Base-by-base conservation (phyloP, 2,888 invertebrate genomes). In the Kryphioiulus occultus region DNA sequence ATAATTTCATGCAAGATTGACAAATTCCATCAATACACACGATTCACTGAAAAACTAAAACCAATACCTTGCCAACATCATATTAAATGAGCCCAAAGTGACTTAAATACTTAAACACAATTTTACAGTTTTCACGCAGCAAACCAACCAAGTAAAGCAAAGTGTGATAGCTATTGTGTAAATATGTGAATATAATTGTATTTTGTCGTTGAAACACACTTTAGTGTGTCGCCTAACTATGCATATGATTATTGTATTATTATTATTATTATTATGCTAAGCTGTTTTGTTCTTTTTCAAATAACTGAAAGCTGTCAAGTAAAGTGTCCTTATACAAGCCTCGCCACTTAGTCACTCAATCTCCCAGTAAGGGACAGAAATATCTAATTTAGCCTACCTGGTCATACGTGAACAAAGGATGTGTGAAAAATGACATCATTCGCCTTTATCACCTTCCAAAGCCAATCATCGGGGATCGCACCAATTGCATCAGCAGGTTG, bases 101-200 rank as follows among this genome's bases (percentile, higher is more conserved):
- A 78, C 78, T 68, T 68, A 68, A 68, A 68, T 68, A 12, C 68
- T 22, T 22, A 78, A 78, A 78, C 15, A 30, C 78, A 78, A 78
- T 78, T 78, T 30, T 78, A 30, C 15, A 30, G 78, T 78, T 78
- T 59, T 78, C 78, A 78, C 78, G 30, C 78, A 30, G 17, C 30
- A 78, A 78, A 78, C 15, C 30, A 78, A 68, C 68, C 68, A 78
- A 78, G 78, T 78, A 30, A 78, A 78, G 78, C 78, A 78, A 78
- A 78, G 78, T 78, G 78, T 78, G 78, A 78, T 78, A 78, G 78
- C 78, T 78, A 78, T 78, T 78, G 78, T 78, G 78, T 78, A 78
- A 78, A 78, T 78, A 78, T 78, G 78, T 78, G 78, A 78, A 78
- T 78, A 78, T 26, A 30, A 30, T 78, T 78, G 78, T 78, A 78